These are phyloP conservation scores for Glaucomys volans DNA, from an alignment of 2,113 vertebrate genomes.

Conservation along the genomic window DNA sequence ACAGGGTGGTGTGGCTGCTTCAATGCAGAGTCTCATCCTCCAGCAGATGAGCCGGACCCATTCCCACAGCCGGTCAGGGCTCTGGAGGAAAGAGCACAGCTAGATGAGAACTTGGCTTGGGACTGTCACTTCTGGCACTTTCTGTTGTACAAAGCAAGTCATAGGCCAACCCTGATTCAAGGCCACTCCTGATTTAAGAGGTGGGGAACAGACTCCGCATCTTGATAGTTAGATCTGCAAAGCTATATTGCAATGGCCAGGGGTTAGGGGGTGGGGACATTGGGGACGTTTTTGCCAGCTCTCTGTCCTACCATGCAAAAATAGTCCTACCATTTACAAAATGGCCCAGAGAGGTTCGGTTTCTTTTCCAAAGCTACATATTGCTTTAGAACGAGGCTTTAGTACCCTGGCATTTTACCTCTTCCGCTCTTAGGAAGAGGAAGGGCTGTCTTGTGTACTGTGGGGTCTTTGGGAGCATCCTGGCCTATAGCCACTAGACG, in stretches of 20 bases:
- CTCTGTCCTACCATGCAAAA: not conserved
- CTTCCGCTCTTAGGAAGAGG: not conserved
- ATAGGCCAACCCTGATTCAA: not conserved
- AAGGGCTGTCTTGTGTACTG: accelerated
- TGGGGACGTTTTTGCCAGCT: not conserved
- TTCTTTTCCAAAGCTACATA: not conserved
- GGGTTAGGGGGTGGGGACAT: accelerated
- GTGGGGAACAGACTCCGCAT: accelerated
- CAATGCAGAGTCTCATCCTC: accelerated
- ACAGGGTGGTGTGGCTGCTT: too few relatives aligned
- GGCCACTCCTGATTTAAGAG: not conserved
- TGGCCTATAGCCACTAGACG: not conserved
- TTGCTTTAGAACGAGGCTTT: not conserved
- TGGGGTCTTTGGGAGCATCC: accelerated
- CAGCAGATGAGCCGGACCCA: not conserved
- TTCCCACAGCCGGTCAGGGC: not conserved
- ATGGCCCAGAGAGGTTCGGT: not conserved
- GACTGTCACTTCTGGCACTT: not conserved
- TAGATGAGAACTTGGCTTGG: not conserved
- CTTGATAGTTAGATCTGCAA: too few relatives aligned
- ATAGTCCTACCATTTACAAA: not conserved
- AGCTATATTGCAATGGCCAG: not conserved
- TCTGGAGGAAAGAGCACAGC: not conserved
- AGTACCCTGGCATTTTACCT: not conserved
- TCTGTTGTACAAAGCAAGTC: not conserved